Conservation (phyloP, 35 echinoderm and acorn worm genomes). For the Apostichopus parvimensis region DNA sequence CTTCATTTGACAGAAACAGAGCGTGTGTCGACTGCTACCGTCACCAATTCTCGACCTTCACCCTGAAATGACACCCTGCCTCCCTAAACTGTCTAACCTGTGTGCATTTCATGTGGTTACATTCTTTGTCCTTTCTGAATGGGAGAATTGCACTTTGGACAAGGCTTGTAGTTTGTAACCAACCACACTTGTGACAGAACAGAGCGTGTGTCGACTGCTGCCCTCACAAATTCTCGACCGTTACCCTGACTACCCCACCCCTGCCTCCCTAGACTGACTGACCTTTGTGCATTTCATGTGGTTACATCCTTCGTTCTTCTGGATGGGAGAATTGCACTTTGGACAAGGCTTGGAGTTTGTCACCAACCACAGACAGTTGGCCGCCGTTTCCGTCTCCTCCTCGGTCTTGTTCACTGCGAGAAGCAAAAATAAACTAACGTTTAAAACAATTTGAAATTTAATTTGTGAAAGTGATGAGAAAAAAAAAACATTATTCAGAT, state of each 20-base stretch:
- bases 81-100: slow-evolving; percentile 59
- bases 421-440: neutral
- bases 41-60: neutral
- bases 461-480: too few relatives aligned
- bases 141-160: slow-evolving; percentile 94
- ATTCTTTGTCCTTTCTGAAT: slow-evolving; percentile 99
- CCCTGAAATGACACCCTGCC: too few relatives aligned
- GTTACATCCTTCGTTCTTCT: slow-evolving; percentile 99
- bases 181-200: slow-evolving; percentile 61
- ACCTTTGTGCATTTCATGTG: slow-evolving; percentile 99
- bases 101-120: slow-evolving; percentile 99
- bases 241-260: neutral
- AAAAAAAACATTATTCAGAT: neutral
- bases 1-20: too few relatives aligned
- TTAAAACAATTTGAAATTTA: too few relatives aligned
- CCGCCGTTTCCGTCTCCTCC: slow-evolving; percentile 83
- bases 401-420: slow-evolving; percentile 80
- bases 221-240: neutral
- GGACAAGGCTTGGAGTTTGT: slow-evolving; percentile 98
- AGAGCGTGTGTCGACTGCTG: neutral
- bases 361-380: slow-evolving; percentile 93
- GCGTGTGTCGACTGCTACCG: neutral
- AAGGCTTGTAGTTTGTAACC: slow-evolving; percentile 94
- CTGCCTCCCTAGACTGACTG: neutral
- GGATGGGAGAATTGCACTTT: slow-evolving; percentile 97